Percentiles rank a stretch among this genome's conserved stretches.
phyloP scores from a whole-genome alignment of 2,113 vertebrate genomes.

The Gambusia holbrooki region DNA sequence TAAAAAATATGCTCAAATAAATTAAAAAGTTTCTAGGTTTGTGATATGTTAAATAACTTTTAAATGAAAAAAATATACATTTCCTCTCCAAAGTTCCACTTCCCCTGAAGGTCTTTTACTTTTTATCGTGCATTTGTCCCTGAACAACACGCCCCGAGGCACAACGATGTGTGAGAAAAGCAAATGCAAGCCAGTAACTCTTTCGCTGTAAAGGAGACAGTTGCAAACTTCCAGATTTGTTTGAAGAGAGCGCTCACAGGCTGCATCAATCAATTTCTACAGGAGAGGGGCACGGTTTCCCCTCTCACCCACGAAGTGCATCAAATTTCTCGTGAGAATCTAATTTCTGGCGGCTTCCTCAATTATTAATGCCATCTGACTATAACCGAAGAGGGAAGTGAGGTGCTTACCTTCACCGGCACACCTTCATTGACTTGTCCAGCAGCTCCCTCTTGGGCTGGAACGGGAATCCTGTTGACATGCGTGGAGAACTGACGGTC shows the following conservation, averaged over 20 bases:
- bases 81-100: background rate
- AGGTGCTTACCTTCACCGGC: constrained; percentile 75
- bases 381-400: constrained; percentile 40
- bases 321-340: constrained; percentile 47
- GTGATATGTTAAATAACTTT: background rate
- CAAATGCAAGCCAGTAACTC: background rate
- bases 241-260: constrained; percentile 18
- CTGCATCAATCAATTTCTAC: constrained; percentile 59
- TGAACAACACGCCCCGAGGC: background rate
- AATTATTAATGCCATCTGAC: constrained; percentile 62
- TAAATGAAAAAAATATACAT: background rate
- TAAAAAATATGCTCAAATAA: background rate
- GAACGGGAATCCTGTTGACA: constrained; percentile 68
- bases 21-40: background rate
- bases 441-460: constrained; percentile 63
- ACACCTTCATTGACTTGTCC: constrained; percentile 69
- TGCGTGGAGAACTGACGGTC: constrained; percentile 55
- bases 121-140: background rate
- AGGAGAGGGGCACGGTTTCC: constrained; percentile 45
- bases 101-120: background rate
- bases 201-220: background rate
- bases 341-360: constrained; percentile 40
- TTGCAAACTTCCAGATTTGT: constrained; percentile 8
- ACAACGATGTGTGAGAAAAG: background rate
- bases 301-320: constrained; percentile 47